Conservation (phyloP, 2,888 invertebrate species). For the Sylvicola cinctus region DNA sequence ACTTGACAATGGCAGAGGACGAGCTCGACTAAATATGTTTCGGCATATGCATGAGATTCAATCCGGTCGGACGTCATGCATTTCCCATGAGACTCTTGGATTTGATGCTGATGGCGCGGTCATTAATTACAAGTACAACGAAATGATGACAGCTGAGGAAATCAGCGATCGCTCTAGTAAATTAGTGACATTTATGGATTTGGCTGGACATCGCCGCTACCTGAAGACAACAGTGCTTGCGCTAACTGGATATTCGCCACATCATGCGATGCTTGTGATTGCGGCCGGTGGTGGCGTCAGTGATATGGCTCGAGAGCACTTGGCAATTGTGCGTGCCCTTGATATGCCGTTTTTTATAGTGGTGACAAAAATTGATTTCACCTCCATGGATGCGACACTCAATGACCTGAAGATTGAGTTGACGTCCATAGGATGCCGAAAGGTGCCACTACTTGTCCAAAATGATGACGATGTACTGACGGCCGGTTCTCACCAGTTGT, state of each 20-base stretch:
- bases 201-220: slow-evolving; percentile 93
- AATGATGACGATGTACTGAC: slow-evolving; percentile 53
- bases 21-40: slow-evolving; percentile 89
- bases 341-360: slow-evolving; percentile 84
- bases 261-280: slow-evolving; percentile 73
- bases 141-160: slow-evolving; percentile 78
- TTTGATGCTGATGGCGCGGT: slow-evolving; percentile 76
- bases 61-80: slow-evolving; percentile 82
- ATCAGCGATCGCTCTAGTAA: slow-evolving; percentile 86
- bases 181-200: slow-evolving; percentile 83
- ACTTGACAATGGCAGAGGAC: slow-evolving; percentile 86
- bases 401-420: slow-evolving; percentile 38
- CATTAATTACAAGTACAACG: slow-evolving; percentile 73
- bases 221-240: slow-evolving; percentile 89
- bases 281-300: slow-evolving; percentile 63
- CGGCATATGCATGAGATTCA: slow-evolving; percentile 87
- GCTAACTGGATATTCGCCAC: slow-evolving; percentile 79
- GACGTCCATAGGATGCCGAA: slow-evolving; percentile 41
- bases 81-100: slow-evolving; percentile 91
- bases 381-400: slow-evolving; percentile 32
- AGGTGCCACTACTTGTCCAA: slow-evolving; percentile 41
- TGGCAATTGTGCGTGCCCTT: slow-evolving; percentile 60
- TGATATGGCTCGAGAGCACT: slow-evolving; percentile 75
- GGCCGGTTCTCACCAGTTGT: slow-evolving; percentile 40
- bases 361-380: slow-evolving; percentile 81